Evolutionary conservation across 2,888 invertebrate species (phyloP).

Genomic region (Syrista parreyssii): DNA sequence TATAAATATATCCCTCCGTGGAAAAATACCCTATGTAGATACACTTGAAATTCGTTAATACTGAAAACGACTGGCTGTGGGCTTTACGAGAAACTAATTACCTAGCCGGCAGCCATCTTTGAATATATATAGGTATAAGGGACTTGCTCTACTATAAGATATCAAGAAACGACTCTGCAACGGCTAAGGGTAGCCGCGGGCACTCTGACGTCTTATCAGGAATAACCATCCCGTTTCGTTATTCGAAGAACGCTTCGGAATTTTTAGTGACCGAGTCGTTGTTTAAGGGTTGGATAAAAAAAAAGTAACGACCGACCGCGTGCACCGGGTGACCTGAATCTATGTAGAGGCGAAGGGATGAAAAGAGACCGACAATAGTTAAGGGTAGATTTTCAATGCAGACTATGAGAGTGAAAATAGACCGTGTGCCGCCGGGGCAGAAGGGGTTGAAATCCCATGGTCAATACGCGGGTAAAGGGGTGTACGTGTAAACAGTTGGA

Average conservation of each 20-base stretch:
- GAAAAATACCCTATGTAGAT: neutral
- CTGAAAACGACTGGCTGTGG: neutral
- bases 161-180: neutral
- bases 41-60: neutral
- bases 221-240: neutral
- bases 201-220: neutral
- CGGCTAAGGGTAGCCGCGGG: neutral
- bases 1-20: no score
- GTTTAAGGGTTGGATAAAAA: neutral
- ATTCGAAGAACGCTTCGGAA: neutral
- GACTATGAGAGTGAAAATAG: neutral
- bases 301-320: neutral
- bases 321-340: conserved; percentile 11
- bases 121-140: neutral
- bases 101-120: neutral
- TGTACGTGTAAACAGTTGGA: neutral
- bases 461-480: neutral
- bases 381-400: neutral
- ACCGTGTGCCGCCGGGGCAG: neutral
- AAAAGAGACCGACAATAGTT: conserved; percentile 11
- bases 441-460: neutral
- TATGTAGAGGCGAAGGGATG: conserved; percentile 6
- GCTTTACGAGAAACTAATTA: neutral
- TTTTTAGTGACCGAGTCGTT: neutral
- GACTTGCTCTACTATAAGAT: neutral